Evolutionary conservation across 2,113 vertebrate genomes (phyloP), one percentile per base, ranked within the genome.

Genomic region (Corydoras maculifer): DNA sequence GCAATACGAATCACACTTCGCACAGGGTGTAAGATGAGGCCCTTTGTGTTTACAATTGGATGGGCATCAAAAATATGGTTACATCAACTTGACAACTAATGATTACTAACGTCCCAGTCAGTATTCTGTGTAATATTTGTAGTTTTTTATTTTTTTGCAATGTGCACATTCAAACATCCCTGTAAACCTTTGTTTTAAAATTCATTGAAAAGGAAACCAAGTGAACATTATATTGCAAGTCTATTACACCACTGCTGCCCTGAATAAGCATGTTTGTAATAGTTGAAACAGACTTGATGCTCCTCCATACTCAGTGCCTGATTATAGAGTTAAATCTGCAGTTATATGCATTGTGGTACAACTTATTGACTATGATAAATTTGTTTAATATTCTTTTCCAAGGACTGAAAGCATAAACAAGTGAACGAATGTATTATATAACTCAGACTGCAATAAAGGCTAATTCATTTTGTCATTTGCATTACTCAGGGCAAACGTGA

Each of bases 401-500:
- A 58, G 55, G 35, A 72, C 59, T 72, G 54, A 68, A 59, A 65
- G 61, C 51, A 60, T 59, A 72, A 48, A 54, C 58, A 54, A 62
- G 54, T 55, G 69, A 68, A 64, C 29, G 70, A 58, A 59, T 51
- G 30, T 32, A 25, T 72, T 54, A 62, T 55, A 32, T 75, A 75
- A 58, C 60, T 69, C 61, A 50, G 13, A 57, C 49, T 62, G 61
- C 61, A 75, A 77, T 75, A 75, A 69, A 35, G 61, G 50, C 63
- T 77, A 74, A 80, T 73, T 65, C 6, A 53, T 29, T 65, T 63
- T 77, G 75, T 77, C 69, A 67, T 80, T 72, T 77, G 65, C 73
- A 75, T 77, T 35, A 58, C 53, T 75, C 53, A 66, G 62, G 51
- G 58, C 58, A 64, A 79, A 71, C 25, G 2, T 60, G 64, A 57